A percentile compares a stretch with the other conserved stretches of the same genome.
Conservation (phyloP, 2,888 invertebrate genomes). For the Liodrosophila aerea region DNA sequence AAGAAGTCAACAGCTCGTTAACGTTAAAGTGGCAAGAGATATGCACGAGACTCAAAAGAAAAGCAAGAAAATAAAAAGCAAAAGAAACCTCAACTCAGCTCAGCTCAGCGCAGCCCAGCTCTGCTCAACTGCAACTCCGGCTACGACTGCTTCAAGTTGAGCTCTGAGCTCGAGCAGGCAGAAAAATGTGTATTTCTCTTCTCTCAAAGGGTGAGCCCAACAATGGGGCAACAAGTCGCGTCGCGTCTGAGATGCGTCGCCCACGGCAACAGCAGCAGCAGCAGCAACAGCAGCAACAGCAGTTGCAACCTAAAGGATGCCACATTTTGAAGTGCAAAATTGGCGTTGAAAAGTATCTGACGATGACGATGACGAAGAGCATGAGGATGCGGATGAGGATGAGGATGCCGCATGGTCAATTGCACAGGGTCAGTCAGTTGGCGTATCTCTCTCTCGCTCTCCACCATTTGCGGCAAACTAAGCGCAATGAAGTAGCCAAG, state of each 20-base stretch:
- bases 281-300: conserved; percentile 20
- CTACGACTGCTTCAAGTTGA: not conserved
- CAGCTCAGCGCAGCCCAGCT: not conserved
- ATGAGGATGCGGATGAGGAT: conserved; percentile 26
- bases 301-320: conserved; percentile 37
- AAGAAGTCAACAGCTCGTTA: conserved; percentile 78
- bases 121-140: conserved; percentile 4
- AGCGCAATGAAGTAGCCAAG: conserved; percentile 67
- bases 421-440: conserved; percentile 60
- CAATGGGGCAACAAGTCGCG: conserved; percentile 80
- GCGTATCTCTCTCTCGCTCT: not conserved
- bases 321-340: conserved; percentile 69
- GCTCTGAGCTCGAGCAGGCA: not conserved
- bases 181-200: conserved; percentile 10
- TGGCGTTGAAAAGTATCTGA: conserved; percentile 77
- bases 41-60: conserved; percentile 55
- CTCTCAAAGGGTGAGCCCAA: conserved; percentile 51
- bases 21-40: conserved; percentile 78
- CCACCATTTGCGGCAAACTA: conserved; percentile 50
- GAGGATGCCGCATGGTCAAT: conserved; percentile 56
- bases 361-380: conserved; percentile 30
- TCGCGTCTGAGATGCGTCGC: conserved; percentile 71
- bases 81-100: not conserved
- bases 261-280: conserved; percentile 59
- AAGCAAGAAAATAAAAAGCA: not conserved